Evolutionary conservation across 2,113 vertebrate genomes (phyloP).

Genomic region (Nycticorax nycticorax): DNA sequence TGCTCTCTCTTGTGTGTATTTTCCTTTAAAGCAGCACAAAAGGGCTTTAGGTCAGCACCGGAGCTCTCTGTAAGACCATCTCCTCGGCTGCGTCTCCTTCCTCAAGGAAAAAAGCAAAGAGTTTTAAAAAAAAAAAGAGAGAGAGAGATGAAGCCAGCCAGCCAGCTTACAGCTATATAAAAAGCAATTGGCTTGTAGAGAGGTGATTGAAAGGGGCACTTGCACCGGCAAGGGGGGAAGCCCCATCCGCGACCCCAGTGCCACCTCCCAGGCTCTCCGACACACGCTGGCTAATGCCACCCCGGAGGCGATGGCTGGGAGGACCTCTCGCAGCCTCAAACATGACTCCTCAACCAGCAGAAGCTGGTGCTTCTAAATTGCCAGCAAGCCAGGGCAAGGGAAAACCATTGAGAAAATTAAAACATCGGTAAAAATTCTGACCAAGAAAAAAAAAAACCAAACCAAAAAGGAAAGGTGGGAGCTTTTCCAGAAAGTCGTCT

Average conservation of each 20-base stretch:
- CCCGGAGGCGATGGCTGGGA: accelerated
- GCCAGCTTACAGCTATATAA: neutral
- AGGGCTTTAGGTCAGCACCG: neutral
- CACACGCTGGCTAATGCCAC: neutral
- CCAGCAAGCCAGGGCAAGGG: neutral
- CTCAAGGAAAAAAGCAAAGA: neutral
- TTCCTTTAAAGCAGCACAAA: neutral
- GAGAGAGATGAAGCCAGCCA: neutral
- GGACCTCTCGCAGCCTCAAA: accelerated
- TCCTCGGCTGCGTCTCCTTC: neutral
- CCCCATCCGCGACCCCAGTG: neutral
- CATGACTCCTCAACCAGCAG: neutral
- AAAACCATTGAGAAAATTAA: neutral
- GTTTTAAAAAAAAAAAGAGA: neutral
- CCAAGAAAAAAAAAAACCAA: neutral
- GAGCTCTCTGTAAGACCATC: neutral
- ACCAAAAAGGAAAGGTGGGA: neutral
- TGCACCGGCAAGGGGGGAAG: accelerated
- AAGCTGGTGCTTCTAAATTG: neutral
- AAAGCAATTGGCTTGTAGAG: neutral
- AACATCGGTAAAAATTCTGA: neutral
- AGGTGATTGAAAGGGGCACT: neutral
- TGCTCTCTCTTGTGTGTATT: neutral
- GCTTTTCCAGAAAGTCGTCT: neutral
- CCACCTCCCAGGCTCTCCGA: neutral